Conservation (phyloP, 2,888 invertebrate species). For the Microctonus hyperodae region DNA sequence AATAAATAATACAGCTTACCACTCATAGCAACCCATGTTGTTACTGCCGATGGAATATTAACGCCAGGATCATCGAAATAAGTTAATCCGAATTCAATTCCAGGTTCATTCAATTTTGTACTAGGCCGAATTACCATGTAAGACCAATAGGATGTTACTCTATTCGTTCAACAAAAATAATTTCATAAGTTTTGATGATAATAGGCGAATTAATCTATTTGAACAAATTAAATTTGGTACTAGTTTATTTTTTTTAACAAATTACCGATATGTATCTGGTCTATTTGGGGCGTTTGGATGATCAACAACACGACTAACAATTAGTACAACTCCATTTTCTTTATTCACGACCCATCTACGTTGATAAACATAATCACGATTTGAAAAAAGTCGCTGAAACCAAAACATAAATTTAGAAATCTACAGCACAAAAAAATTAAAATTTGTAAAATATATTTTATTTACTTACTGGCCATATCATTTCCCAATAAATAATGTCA, state of each 20-base stretch:
- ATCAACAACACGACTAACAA: slow-evolving; percentile 74
- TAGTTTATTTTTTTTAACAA: background rate
- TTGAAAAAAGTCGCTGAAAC: slow-evolving; percentile 78
- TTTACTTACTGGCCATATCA: slow-evolving; percentile 79
- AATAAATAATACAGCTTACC: slow-evolving; percentile 51
- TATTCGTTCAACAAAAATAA: slow-evolving; percentile 32
- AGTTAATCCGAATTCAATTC: slow-evolving; percentile 83
- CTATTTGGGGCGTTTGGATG: slow-evolving; percentile 76
- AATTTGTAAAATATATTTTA: background rate
- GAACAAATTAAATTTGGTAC: background rate
- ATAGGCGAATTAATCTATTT: background rate
- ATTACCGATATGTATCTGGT: slow-evolving; percentile 71
- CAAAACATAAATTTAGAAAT: slow-evolving; percentile 5
- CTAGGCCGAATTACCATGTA: slow-evolving; percentile 83
- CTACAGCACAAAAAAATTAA: slow-evolving; percentile 6
- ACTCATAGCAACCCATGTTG: slow-evolving; percentile 73
- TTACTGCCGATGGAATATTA: slow-evolving; percentile 75
- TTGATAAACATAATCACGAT: slow-evolving; percentile 87
- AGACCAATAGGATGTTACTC: slow-evolving; percentile 83
- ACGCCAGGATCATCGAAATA: slow-evolving; percentile 89
- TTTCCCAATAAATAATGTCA: slow-evolving; percentile 87
- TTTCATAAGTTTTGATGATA: no score
- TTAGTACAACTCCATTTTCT: slow-evolving; percentile 68
- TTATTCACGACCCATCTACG: slow-evolving; percentile 67
- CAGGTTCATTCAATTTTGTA: slow-evolving; percentile 69